phyloP scores from a whole-genome alignment of 2,797 vertebrate genomes.

The Valencia hispanica region DNA sequence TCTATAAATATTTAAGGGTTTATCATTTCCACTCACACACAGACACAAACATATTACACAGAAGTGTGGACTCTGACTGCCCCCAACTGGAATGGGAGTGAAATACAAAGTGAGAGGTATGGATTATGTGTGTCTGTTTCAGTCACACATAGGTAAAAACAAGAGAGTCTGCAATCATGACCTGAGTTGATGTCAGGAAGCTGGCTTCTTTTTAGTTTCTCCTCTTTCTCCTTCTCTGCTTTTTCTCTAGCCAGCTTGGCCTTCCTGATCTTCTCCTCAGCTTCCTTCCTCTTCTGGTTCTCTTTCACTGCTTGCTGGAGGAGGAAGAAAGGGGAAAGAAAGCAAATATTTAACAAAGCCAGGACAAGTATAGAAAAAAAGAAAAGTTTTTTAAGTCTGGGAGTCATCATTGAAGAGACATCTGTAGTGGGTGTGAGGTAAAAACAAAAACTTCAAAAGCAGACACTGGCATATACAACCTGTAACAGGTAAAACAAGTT shows the following conservation, averaged over 20 bases:
- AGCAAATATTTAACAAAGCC: not conserved
- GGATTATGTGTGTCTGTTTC: conserved; percentile 12
- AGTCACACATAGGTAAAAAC: conserved; percentile 24
- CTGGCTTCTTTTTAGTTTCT: conserved; percentile 85
- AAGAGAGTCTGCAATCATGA: conserved; percentile 54
- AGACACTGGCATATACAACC: conserved; percentile 18
- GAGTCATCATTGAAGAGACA: not conserved
- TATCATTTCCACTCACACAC: conserved; percentile 19
- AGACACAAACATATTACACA: conserved; percentile 25
- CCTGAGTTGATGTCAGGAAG: conserved; percentile 85
- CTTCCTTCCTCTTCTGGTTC: conserved; percentile 85
- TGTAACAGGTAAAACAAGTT: conserved; percentile 53
- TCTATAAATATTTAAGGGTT: conserved; percentile 54
- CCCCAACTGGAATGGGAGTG: conserved; percentile 72
- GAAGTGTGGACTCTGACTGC: conserved; percentile 74
- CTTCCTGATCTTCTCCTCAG: conserved; percentile 86
- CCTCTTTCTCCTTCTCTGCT: conserved; percentile 85
- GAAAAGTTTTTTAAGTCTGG: not conserved
- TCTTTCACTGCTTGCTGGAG: conserved; percentile 87
- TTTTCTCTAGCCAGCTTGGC: conserved; percentile 87
- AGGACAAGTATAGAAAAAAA: not conserved
- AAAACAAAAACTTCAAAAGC: conserved; percentile 37
- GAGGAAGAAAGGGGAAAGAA: not conserved
- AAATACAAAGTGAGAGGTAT: conserved; percentile 53
- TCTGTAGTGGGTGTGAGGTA: not conserved